Conservation (phyloP, 2,113 vertebrate genomes). For the Naja naja region DNA sequence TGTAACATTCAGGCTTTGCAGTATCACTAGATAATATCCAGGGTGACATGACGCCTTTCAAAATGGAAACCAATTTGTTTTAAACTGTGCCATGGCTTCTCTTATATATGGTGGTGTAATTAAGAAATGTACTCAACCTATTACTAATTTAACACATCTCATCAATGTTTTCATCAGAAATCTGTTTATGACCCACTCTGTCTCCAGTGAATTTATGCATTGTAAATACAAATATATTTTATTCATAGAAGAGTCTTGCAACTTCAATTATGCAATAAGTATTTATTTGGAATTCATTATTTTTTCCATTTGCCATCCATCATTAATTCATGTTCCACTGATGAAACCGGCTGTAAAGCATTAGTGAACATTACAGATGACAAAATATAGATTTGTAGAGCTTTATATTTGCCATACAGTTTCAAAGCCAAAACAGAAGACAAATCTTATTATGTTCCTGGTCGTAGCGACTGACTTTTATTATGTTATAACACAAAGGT, state of each 20-base stretch:
- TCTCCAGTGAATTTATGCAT: conserved; percentile 63
- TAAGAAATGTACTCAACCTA: conserved; percentile 73
- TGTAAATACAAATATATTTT: conserved; percentile 80
- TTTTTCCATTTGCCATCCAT: conserved; percentile 71
- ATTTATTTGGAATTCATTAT: conserved; percentile 77
- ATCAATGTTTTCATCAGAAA: conserved; percentile 67
- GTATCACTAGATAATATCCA: conserved; percentile 34
- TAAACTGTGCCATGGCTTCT: conserved; percentile 45
- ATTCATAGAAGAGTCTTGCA: conserved; percentile 74
- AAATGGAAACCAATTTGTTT: conserved; percentile 61
- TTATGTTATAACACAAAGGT: neutral
- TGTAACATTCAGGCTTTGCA: conserved; percentile 39
- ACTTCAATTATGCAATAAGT: conserved; percentile 77
- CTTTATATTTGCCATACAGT: conserved; percentile 36
- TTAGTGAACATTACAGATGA: conserved; percentile 65
- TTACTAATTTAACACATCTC: conserved; percentile 76
- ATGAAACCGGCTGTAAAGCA: conserved; percentile 71
- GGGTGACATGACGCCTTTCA: conserved; percentile 25
- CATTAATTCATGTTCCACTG: conserved; percentile 78
- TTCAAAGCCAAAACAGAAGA: conserved; percentile 34
- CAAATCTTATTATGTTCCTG: neutral
- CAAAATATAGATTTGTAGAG: conserved; percentile 65
- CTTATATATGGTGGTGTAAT: conserved; percentile 61
- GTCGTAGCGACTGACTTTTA: conserved; percentile 6
- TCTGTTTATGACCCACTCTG: conserved; percentile 57